phyloP scores from a whole-genome alignment of 2,113 vertebrate genomes.

The Sturnira hondurensis region DNA sequence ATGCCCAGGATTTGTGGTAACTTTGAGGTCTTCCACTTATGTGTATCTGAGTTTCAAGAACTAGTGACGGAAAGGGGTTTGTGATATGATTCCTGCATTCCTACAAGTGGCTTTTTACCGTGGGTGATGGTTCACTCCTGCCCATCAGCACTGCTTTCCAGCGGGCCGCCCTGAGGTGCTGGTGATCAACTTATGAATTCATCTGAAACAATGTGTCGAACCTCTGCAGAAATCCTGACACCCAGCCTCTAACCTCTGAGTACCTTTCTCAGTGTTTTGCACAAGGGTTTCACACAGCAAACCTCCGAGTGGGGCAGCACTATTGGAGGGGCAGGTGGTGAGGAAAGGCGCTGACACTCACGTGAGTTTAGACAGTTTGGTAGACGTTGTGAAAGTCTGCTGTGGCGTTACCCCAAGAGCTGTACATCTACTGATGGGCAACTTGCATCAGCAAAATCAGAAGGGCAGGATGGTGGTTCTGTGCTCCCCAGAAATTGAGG shows the following conservation, averaged over 20 bases:
- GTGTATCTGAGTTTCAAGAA: neutral
- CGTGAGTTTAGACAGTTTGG: neutral
- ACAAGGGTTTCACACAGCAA: neutral
- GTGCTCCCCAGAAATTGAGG: neutral
- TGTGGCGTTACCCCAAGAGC: neutral
- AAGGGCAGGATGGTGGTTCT: neutral
- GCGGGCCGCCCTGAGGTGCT: neutral
- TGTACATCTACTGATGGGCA: neutral
- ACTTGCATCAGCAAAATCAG: neutral
- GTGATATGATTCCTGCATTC: neutral
- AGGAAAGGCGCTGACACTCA: neutral
- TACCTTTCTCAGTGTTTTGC: neutral
- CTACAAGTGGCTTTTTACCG: neutral
- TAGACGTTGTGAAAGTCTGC: neutral
- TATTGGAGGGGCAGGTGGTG: neutral
- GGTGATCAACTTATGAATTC: neutral
- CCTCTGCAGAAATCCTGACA: neutral
- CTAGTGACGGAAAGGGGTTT: neutral
- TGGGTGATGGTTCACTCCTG: neutral
- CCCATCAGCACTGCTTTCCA: neutral
- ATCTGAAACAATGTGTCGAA: neutral
- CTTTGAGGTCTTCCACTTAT: neutral
- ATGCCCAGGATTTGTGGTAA: neutral
- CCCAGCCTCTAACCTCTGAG: neutral
- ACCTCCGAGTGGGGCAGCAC: accelerated